Evolutionary conservation across 1,140 invertebrate genomes (phyloP).

Genomic region (Ruditapes philippinarum): DNA sequence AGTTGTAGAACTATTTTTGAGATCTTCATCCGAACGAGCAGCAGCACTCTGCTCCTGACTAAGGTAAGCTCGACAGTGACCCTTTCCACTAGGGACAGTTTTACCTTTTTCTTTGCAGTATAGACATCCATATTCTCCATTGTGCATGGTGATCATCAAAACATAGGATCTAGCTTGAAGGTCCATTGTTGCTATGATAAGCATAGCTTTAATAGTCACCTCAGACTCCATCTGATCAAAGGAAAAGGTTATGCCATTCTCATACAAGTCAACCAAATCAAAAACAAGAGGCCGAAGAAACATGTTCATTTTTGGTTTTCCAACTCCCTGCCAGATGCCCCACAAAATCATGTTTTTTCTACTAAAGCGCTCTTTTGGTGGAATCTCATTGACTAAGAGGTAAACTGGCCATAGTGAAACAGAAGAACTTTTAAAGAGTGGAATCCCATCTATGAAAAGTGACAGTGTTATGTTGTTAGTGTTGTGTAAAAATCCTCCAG

Average conservation of each 20-base stretch:
- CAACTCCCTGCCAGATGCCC: constrained; percentile 40
- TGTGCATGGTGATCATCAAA: background rate
- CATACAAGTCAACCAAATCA: constrained; percentile 17
- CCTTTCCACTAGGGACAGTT: constrained; percentile 25
- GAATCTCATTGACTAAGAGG: constrained; percentile 42
- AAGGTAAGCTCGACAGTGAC: constrained; percentile 21
- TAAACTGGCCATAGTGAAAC: constrained; percentile 56
- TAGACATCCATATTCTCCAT: constrained; percentile 15
- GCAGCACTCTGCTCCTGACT: background rate
- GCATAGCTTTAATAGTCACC: background rate
- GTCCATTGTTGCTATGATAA: constrained; percentile 43
- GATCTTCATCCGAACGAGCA: background rate
- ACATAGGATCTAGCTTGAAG: background rate
- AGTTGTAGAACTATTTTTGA: background rate
- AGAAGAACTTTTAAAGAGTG: constrained; percentile 54
- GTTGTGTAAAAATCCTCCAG: constrained; percentile 24
- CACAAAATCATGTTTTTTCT: constrained; percentile 54
- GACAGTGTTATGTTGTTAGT: constrained; percentile 34
- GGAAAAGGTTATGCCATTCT: background rate
- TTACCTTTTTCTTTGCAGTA: constrained; percentile 27
- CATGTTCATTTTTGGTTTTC: constrained; percentile 18
- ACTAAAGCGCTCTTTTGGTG: constrained; percentile 8
- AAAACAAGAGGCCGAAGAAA: constrained; percentile 19
- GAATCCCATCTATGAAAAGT: constrained; percentile 40
- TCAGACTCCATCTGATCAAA: background rate